phyloP scores from a whole-genome alignment of 2,888 invertebrate species.

The Cheiracanthium punctorium region DNA sequence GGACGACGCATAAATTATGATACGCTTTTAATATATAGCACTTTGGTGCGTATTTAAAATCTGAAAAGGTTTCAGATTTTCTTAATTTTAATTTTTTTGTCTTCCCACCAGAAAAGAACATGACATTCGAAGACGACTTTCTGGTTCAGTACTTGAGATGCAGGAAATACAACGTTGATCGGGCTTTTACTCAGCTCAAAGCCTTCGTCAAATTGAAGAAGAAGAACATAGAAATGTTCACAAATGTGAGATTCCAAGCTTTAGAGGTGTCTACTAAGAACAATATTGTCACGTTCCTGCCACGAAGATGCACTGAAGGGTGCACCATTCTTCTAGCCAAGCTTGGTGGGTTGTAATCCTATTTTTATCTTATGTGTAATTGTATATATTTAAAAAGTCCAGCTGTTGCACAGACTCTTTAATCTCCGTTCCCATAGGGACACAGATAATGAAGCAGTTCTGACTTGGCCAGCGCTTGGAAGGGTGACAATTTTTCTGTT shows the following conservation, averaged over 20 bases:
- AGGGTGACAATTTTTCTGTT: no score
- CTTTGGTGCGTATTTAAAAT: no score
- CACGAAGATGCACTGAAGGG: slow-evolving; percentile 44
- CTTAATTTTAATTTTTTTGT: neutral
- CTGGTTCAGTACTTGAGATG: slow-evolving; percentile 31
- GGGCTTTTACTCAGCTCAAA: slow-evolving; percentile 35
- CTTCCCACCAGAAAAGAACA: slow-evolving; percentile 25
- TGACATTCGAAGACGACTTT: slow-evolving; percentile 35
- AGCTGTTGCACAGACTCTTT: no score
- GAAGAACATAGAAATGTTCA: slow-evolving; percentile 25
- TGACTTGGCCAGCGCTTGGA: no score
- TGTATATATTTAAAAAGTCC: no score
- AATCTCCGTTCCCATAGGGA: no score
- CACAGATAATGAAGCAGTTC: no score
- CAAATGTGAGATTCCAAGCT: neutral
- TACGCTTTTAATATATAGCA: no score
- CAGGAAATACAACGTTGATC: slow-evolving; percentile 32
- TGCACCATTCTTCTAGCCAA: slow-evolving; percentile 26
- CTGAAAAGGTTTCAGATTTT: no score
- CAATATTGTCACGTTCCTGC: slow-evolving; percentile 17
- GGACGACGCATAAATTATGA: no score
- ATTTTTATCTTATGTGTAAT: no score
- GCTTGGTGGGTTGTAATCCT: slow-evolving; percentile 30
- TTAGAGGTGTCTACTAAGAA: neutral
- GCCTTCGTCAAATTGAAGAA: neutral